These are phyloP conservation scores for Archaeoteleia sp. DNA, from an alignment of 2,888 invertebrate species.

Conservation along the genomic window DNA sequence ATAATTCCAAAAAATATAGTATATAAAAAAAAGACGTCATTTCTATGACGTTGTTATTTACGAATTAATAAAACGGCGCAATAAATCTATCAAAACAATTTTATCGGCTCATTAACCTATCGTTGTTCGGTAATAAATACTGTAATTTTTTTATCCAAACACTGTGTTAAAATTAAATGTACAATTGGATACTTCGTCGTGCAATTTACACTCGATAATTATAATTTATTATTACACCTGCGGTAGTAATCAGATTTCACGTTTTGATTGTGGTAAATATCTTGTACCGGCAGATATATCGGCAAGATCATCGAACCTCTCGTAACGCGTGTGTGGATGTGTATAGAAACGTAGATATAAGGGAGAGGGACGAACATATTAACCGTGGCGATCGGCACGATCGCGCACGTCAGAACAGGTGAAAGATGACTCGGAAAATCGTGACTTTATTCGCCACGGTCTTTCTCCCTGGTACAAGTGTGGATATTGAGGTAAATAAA, in stretches of 20 bases:
- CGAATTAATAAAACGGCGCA: too few relatives aligned
- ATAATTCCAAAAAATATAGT: too few relatives aligned
- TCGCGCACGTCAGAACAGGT: constrained; percentile 28
- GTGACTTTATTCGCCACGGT: constrained; percentile 26
- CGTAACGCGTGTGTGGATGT: neutral
- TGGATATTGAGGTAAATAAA: constrained; percentile 13
- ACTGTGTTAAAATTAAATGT: too few relatives aligned
- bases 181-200: too few relatives aligned
- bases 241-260: constrained; percentile 3
- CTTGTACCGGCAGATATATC: constrained; percentile 8
- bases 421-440: constrained; percentile 42
- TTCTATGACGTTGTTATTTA: too few relatives aligned
- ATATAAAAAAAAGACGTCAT: too few relatives aligned
- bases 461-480: constrained; percentile 12
- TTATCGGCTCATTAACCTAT: too few relatives aligned
- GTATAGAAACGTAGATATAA: constrained; percentile 9
- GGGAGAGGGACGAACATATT: constrained; percentile 15
- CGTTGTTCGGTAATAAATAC: too few relatives aligned
- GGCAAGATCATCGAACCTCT: constrained; percentile 10
- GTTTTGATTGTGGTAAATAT: neutral
- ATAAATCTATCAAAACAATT: too few relatives aligned
- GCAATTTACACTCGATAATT: too few relatives aligned
- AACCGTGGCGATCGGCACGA: constrained; percentile 17
- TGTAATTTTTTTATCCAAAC: too few relatives aligned
- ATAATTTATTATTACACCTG: too few relatives aligned